A percentile compares a stretch with the other conserved stretches of the same genome.
phyloP scores from a whole-genome alignment of 2,888 invertebrate genomes.

The Chaetogeoica ovagalla region DNA sequence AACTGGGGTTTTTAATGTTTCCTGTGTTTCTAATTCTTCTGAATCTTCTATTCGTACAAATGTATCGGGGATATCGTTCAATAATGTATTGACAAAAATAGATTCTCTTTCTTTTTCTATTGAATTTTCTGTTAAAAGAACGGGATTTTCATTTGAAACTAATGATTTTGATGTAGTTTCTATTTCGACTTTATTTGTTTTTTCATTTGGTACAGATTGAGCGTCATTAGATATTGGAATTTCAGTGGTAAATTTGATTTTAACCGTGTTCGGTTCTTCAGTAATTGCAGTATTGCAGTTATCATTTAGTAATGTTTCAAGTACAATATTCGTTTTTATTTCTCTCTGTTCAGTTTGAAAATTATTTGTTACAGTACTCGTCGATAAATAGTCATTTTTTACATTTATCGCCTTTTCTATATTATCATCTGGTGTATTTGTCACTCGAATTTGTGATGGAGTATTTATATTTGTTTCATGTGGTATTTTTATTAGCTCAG shows the following conservation, averaged over 20 bases:
- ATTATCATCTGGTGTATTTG: too few species aligned
- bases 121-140: not conserved
- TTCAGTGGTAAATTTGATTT: not conserved
- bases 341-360: too few species aligned
- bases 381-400: too few species aligned
- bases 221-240: not conserved
- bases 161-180: not conserved
- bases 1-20: not conserved
- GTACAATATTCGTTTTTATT: not conserved
- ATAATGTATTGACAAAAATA: too few species aligned
- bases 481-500: too few species aligned
- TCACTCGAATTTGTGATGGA: too few species aligned
- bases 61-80: too few species aligned
- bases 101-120: not conserved
- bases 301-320: not conserved
- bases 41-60: not conserved
- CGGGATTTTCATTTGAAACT: not conserved
- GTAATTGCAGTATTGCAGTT: not conserved
- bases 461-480: too few species aligned
- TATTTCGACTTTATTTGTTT: not conserved
- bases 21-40: not conserved
- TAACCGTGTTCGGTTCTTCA: not conserved
- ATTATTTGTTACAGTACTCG: too few species aligned
- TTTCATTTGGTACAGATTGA: not conserved
- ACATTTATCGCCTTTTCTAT: too few species aligned